phyloP scores from a whole-genome alignment of 2,113 vertebrate genomes.

The Neoarius graeffei region DNA sequence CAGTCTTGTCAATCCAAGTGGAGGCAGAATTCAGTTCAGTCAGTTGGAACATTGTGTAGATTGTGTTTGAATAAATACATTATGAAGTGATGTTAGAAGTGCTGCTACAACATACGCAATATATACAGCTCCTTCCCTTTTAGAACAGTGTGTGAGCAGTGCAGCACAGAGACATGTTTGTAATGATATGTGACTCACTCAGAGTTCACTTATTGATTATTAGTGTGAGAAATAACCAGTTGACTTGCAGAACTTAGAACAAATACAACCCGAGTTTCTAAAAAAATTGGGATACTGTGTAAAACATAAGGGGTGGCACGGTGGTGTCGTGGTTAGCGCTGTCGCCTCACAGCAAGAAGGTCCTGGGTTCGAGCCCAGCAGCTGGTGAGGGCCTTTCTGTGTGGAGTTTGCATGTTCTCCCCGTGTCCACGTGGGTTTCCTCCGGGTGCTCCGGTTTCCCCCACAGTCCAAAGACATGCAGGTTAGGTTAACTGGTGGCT shows the following conservation, averaged over 20 bases:
- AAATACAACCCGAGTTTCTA: neutral
- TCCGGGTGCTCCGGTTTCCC: too few relatives aligned
- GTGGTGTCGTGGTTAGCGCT: too few relatives aligned
- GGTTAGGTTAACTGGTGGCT: too few relatives aligned
- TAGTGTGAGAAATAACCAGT: neutral
- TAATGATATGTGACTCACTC: neutral
- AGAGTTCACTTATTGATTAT: neutral
- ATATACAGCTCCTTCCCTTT: neutral
- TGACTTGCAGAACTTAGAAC: neutral
- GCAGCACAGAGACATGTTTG: neutral
- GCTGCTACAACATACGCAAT: neutral
- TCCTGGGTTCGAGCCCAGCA: too few relatives aligned
- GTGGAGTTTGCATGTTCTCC: too few relatives aligned
- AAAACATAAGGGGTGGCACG: too few relatives aligned
- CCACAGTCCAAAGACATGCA: too few relatives aligned
- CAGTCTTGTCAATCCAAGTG: neutral
- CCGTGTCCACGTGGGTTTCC: too few relatives aligned
- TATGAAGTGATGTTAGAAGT: neutral
- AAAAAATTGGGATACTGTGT: too few relatives aligned
- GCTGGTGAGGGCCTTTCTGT: too few relatives aligned
- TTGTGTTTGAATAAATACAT: neutral
- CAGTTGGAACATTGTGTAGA: neutral
- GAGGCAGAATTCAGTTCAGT: neutral
- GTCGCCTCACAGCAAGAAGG: too few relatives aligned
- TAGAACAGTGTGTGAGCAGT: neutral